Percentiles rank a stretch among this genome's conserved stretches.
These are phyloP conservation scores for Fringilla coelebs DNA, from an alignment of 2,797 vertebrate genomes.

Conservation along the genomic window DNA sequence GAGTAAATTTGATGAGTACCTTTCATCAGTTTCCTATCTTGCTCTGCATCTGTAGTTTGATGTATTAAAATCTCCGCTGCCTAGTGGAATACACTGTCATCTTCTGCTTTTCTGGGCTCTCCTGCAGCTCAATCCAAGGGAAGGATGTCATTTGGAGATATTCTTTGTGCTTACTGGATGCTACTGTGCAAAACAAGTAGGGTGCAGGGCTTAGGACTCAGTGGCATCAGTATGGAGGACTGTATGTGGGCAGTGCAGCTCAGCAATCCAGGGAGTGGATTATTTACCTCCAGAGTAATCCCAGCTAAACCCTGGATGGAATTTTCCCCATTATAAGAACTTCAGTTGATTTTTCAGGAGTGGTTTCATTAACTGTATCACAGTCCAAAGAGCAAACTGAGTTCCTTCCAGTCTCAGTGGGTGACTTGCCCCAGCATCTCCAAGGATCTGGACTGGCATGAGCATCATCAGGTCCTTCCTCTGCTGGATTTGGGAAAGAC, in stretches of 20 bases:
- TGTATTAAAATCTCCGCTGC: background rate
- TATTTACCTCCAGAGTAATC: background rate
- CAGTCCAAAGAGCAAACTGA: background rate
- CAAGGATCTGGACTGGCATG: background rate
- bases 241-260: background rate
- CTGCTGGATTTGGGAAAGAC: background rate
- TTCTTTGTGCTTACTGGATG: background rate
- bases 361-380: background rate
- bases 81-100: background rate
- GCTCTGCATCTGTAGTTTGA: background rate
- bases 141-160: background rate
- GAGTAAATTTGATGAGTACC: background rate
- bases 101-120: background rate
- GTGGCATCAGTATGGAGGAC: background rate
- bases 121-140: background rate
- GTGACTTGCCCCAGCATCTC: background rate
- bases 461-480: background rate
- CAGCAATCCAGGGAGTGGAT: background rate
- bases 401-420: background rate
- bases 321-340: background rate
- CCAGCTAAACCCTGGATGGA: background rate
- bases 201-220: background rate
- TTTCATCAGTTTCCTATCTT: slow-evolving; percentile 6
- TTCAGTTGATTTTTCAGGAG: background rate
- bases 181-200: background rate